phyloP scores from a whole-genome alignment of 30 jellyfish, hydroid and myxozoan species.

The Morbakka virulenta region DNA sequence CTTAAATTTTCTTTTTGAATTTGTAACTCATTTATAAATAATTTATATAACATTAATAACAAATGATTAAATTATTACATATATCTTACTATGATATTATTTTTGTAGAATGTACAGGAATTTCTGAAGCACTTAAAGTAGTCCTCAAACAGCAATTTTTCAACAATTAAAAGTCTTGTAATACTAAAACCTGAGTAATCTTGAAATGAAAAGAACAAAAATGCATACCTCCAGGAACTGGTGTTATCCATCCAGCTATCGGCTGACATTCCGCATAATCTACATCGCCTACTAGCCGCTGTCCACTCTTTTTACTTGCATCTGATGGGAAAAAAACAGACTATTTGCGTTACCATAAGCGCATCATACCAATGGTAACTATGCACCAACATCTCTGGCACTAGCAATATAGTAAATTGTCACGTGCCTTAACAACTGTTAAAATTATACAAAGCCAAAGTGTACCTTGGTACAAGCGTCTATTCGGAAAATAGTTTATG shows the following conservation, averaged over 20 bases:
- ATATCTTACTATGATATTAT: no score
- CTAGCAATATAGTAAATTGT: background rate
- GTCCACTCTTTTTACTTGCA: constrained; percentile 90
- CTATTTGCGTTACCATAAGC: background rate
- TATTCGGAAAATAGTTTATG: no score
- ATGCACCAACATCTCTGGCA: background rate
- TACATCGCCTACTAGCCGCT: constrained; percentile 96
- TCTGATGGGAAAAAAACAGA: constrained; percentile 42
- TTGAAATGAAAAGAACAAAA: background rate
- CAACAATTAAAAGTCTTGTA: no score
- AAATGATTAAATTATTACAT: no score
- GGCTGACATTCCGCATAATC: constrained; percentile 81
- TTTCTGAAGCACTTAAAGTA: background rate
- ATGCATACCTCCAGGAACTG: constrained; percentile 96
- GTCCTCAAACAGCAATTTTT: no score
- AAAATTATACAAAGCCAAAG: no score
- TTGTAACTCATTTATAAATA: no score
- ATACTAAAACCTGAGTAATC: no score
- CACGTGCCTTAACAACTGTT: background rate
- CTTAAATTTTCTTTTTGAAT: no score
- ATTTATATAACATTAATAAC: no score
- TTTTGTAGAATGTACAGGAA: no score
- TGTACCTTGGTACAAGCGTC: no score
- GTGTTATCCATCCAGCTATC: constrained; percentile 93
- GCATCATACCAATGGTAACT: background rate